Evolutionary conservation across 2,113 vertebrate genomes (phyloP), one percentile per base, ranked within the genome.

Genomic region (Tringa solitaria): DNA sequence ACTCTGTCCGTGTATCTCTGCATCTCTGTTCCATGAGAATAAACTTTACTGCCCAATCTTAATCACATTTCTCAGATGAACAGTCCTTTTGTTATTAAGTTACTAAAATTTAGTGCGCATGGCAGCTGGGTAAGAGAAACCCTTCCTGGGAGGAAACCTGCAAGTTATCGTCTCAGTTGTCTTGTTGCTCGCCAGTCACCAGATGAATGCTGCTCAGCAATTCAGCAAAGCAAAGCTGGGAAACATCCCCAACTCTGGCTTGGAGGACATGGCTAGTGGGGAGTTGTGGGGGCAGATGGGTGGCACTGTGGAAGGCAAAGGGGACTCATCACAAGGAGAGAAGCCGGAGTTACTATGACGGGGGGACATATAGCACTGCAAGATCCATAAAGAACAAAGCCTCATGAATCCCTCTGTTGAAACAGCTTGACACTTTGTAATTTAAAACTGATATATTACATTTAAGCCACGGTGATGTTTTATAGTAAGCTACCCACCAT

Each of bases 231-330:
- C 22, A 26, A 69, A 83, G 26, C 28, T 56, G 22, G 39, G 51
- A 87, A 9, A 13, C 43, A 43, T 81, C 35, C 12, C 37, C 33
- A 30, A 10, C 1, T 0, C 53, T 48, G 45, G 8, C 19, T 33
- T 37, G 51, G 30, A 51, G 33, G 24, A 22, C 0, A 1, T 0
- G 1, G 13, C 7, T 4, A 8, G 22, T 6, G 33, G 45, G 19
- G 12, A 35, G 2, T 0, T 63, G 4, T 16, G 10, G 6, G 11
- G 26, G 2, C 0, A 51, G 12, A 10, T 21, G 22, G 6, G 9
- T 37, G 32, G 2, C 14, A 14, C 24, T 22, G 4, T 30, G 45
- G 19, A 28, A 59, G 50, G 26, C 0, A 1, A 35, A 57, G n/a
- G 33, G 7, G 5, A 0, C 4, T 72, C 2, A 3, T 35, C 26